Base-by-base conservation (phyloP, 2,888 invertebrate genomes). In the Aromia moschata region DNA sequence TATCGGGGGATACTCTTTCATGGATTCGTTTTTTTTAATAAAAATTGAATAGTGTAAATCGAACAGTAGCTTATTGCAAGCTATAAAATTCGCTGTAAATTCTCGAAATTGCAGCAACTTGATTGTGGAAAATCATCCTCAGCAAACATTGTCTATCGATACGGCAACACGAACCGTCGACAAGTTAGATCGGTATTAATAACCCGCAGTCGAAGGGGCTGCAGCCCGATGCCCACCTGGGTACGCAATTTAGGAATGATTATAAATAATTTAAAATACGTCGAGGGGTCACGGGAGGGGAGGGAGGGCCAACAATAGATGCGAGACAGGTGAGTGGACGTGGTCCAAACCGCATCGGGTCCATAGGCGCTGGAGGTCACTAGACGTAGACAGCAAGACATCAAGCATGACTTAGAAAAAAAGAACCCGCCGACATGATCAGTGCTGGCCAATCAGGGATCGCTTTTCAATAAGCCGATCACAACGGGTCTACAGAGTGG, bases 361-460 rank as follows among this genome's bases (percentile, higher is more conserved):
- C 60, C 64, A 61, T 60, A 64, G 16, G 49, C 58, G 57, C 49
- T 74, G 75, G 77, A 78, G 79, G 79, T 79, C 78, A 79, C 64
- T 58, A 52, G 56, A 59, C 57, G 62, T 64, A 68, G 78, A 76
- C 77, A 75, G 75, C 74, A 74, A 78, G 78, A 79, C 79, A 80
- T 79, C 79, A 80, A 78, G 78, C 79, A 77, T 80, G 80, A 80
- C 80, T 70, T 71, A 10, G 71, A 71, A 80, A 79, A 80, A 80
- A 80, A 77, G 75, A 79, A 79, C 78, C 73, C 76, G 79, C 80
- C 79, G 80, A 79, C 79, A 80, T 76, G 79, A 80, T 80, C 80
- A 80, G 79, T 76, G 75, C 73, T 73, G 78, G 78, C 80, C 80
- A 80, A 80, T 80, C 79, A 78, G 75, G 78, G 77, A 76, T 71